Conservation (phyloP, 2,888 invertebrate genomes). For the Agriopis marginaria region DNA sequence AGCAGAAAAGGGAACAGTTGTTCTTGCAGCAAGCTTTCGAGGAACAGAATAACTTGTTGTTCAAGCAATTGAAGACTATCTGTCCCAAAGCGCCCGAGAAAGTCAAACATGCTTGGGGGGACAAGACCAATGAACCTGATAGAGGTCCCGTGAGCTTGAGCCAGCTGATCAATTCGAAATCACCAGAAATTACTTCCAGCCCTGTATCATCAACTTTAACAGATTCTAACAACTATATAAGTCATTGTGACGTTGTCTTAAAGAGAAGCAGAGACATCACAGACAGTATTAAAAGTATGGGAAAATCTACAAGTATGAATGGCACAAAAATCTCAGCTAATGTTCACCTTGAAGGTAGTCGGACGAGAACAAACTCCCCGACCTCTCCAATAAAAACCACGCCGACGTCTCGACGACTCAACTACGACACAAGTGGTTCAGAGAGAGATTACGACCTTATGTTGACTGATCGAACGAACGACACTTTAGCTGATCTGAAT, state of each 20-base stretch:
- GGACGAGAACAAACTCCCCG: conserved; percentile 66
- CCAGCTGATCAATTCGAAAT: conserved; percentile 71
- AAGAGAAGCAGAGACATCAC: conserved; percentile 74
- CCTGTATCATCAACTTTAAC: conserved; percentile 65
- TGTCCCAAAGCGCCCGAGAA: conserved; percentile 73
- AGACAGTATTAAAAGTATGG: conserved; percentile 63
- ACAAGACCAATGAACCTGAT: conserved; percentile 57
- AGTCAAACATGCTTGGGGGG: conserved; percentile 73
- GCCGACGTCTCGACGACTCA: conserved; percentile 61
- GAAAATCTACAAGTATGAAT: conserved; percentile 45
- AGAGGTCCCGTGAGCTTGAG: conserved; percentile 78
- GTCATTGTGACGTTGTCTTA: conserved; percentile 69
- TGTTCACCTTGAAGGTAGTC: conserved; percentile 54
- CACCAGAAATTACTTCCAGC: conserved; percentile 55
- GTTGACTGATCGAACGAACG: conserved; percentile 80
- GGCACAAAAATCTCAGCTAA: conserved; percentile 49
- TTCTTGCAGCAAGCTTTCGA: conserved; percentile 88
- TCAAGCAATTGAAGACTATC: conserved; percentile 79
- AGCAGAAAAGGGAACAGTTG: conserved; percentile 88
- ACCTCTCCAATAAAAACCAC: conserved; percentile 55
- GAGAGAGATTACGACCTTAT: conserved; percentile 71
- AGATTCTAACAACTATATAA: conserved; percentile 71
- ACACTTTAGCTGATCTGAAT: conserved; percentile 81
- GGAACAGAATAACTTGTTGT: conserved; percentile 87
- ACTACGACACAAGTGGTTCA: conserved; percentile 70